Percentiles rank a stretch among this genome's conserved stretches.
Conservation (phyloP, 2,888 invertebrate species). For the Liodrosophila aerea region DNA sequence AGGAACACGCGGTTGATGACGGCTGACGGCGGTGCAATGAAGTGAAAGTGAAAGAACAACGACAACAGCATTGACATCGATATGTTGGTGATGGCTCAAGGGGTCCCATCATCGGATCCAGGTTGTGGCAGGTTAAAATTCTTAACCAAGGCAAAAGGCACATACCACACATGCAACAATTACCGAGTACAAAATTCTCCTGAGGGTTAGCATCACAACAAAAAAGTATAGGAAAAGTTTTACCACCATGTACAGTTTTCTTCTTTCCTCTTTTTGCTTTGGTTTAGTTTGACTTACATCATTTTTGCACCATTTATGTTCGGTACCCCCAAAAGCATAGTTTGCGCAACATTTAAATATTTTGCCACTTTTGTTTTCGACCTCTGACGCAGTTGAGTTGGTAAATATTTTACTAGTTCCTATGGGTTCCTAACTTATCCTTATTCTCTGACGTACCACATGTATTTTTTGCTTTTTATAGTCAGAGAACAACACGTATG, state of each 20-base stretch:
- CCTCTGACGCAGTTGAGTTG: constrained; percentile 48
- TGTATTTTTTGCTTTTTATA: constrained; percentile 28
- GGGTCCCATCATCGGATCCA: background rate
- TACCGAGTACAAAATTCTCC: constrained; percentile 18
- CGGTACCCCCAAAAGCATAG: constrained; percentile 53
- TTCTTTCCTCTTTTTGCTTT: constrained; percentile 12
- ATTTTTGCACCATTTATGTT: constrained; percentile 23
- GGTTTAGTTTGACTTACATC: constrained; percentile 8
- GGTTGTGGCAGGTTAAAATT: background rate
- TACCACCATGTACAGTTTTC: constrained; percentile 7
- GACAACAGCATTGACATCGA: constrained; percentile 49
- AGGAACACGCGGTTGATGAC: constrained; percentile 10
- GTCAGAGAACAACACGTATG: constrained; percentile 17
- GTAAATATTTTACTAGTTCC: constrained; percentile 7
- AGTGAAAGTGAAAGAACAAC: constrained; percentile 39
- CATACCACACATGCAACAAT: constrained; percentile 28
- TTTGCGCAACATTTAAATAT: constrained; percentile 66
- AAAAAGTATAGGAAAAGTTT: constrained; percentile 40
- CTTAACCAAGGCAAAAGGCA: constrained; percentile 8
- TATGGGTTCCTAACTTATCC: constrained; percentile 17
- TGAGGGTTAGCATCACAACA: constrained; percentile 13
- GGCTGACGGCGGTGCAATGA: constrained; percentile 49
- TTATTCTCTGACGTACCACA: constrained; percentile 28
- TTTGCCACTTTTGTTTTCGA: constrained; percentile 49
- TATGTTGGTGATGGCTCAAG: constrained; percentile 12